Evolutionary conservation across 2,797 vertebrate species (phyloP).

Genomic region (Chelmon rostratus): DNA sequence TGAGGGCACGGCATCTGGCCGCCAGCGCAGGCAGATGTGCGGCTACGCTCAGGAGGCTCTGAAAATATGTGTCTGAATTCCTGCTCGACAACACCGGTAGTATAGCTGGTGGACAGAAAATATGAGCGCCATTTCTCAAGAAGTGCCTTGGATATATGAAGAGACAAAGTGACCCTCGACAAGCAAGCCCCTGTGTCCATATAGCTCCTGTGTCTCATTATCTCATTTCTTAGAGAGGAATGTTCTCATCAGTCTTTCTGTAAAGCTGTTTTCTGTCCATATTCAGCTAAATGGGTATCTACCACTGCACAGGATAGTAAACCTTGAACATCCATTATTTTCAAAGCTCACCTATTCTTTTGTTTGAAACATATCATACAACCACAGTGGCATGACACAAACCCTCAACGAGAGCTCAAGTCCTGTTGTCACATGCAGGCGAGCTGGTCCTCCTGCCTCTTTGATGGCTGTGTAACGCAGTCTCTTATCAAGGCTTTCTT

Average conservation of each 20-base stretch:
- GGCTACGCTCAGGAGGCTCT: constrained; percentile 38
- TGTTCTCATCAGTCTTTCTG: constrained; percentile 1
- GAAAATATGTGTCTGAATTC: constrained; percentile 47
- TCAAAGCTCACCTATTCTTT: neutral
- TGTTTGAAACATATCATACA: neutral
- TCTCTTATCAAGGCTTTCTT: constrained; percentile 2
- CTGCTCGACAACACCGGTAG: constrained; percentile 15
- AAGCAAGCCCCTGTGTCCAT: neutral
- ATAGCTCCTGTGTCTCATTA: constrained; percentile 1
- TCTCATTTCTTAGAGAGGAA: neutral
- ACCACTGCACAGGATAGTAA: neutral
- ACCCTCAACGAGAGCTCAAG: neutral
- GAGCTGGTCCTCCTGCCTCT: neutral
- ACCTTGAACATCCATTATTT: neutral
- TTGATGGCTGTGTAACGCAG: neutral
- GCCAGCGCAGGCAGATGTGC: constrained; percentile 65
- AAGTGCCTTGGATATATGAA: constrained; percentile 4
- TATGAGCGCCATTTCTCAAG: constrained; percentile 6
- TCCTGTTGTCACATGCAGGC: neutral
- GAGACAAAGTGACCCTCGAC: neutral
- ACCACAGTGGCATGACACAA: neutral
- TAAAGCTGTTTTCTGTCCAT: constrained; percentile 6
- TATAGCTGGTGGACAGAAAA: constrained; percentile 28
- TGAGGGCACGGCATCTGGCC: constrained; percentile 69
- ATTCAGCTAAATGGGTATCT: neutral